These are phyloP conservation scores for Cheilosia scutellata DNA, from an alignment of 2,888 invertebrate genomes.

Conservation along the genomic window DNA sequence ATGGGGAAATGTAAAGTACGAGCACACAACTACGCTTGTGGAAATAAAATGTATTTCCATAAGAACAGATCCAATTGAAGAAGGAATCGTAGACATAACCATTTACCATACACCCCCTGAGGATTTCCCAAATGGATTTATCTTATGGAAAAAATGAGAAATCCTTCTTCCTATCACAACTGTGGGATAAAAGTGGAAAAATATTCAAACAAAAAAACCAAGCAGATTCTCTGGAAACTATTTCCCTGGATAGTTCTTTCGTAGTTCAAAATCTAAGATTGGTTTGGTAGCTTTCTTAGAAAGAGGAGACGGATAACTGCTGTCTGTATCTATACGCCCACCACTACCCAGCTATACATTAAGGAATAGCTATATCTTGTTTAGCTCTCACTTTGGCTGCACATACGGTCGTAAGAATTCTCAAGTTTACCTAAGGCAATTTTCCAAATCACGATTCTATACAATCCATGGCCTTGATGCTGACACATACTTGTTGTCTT, in stretches of 20 bases:
- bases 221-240: slow-evolving; percentile 42
- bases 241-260: slow-evolving; percentile 7
- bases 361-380: not conserved
- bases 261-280: not conserved
- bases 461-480: slow-evolving; percentile 21
- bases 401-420: slow-evolving; percentile 19
- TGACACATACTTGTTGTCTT: not conserved
- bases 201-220: not conserved
- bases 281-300: not conserved
- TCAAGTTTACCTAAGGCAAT: slow-evolving; percentile 40
- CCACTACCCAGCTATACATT: not conserved
- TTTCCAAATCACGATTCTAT: slow-evolving; percentile 27
- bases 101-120: not conserved
- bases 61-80: slow-evolving; percentile 47
- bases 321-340: not conserved
- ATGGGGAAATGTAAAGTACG: slow-evolving; percentile 21
- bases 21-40: not conserved
- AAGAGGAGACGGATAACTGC: not conserved
- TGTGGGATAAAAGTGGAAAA: slow-evolving; percentile 46
- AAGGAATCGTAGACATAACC: slow-evolving; percentile 27
- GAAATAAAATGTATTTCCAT: slow-evolving; percentile 36
- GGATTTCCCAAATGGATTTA: slow-evolving; percentile 40
- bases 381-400: slow-evolving; percentile 16
- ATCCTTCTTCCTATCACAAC: not conserved
- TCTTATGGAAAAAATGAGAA: not conserved